Evolutionary conservation across 1,140 invertebrate genomes (phyloP).

Genomic region (Catajapyx aquilonaris): DNA sequence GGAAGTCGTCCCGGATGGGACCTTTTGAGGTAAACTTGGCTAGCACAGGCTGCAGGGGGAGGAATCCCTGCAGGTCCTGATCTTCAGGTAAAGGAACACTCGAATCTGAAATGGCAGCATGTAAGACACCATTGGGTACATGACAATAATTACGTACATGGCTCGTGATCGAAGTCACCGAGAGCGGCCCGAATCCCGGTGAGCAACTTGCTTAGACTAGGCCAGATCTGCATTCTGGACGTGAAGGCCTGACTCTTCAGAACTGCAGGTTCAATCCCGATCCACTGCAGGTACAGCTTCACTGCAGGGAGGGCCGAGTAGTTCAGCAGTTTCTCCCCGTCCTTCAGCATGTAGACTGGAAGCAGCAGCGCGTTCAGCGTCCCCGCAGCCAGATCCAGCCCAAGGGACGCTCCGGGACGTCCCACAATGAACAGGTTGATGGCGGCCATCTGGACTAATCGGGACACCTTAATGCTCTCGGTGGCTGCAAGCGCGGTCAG

Average conservation of each 20-base stretch:
- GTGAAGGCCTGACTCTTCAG: conserved; percentile 35
- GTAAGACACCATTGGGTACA: too few species aligned
- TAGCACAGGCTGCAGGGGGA: conserved; percentile 40
- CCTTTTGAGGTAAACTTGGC: conserved; percentile 28
- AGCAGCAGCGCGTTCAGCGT: conserved; percentile 46
- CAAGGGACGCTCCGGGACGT: conserved; percentile 29
- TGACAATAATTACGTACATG: too few species aligned
- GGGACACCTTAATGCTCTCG: too few species aligned
- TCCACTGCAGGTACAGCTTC: conserved; percentile 52
- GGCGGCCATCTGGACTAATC: conserved; percentile 48
- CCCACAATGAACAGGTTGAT: conserved; percentile 52
- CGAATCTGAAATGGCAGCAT: conserved; percentile 29
- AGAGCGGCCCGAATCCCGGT: too few species aligned
- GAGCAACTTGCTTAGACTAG: conserved; percentile 48
- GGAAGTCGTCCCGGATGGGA: too few species aligned
- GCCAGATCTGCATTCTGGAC: conserved; percentile 49
- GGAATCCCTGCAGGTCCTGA: conserved; percentile 52
- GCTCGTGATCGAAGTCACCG: too few species aligned
- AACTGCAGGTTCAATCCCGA: conserved; percentile 31
- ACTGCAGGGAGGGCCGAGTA: conserved; percentile 51
- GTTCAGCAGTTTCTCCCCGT: conserved; percentile 31
- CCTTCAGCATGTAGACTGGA: conserved; percentile 40
- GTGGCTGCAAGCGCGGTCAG: conserved; percentile 52
- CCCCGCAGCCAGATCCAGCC: conserved; percentile 39
- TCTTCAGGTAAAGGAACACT: conserved; percentile 51